Conservation (phyloP, 2,797 vertebrate species). For the Acestrorhynchus altus region DNA sequence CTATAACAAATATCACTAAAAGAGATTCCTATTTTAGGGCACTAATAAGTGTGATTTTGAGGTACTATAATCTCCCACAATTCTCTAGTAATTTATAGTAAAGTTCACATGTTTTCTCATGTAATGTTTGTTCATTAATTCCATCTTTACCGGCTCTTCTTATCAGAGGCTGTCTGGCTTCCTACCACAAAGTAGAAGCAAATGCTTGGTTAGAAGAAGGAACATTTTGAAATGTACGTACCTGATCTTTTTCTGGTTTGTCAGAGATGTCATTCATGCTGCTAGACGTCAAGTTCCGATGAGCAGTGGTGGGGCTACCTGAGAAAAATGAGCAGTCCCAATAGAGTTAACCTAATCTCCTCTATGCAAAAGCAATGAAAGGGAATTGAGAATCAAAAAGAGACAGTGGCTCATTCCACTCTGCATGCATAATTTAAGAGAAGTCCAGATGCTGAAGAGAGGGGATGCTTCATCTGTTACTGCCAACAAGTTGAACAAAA, state of each 20-base stretch:
- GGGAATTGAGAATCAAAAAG: constrained; percentile 52
- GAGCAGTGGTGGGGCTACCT: constrained; percentile 91
- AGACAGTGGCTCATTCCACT: constrained; percentile 62
- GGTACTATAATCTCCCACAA: no score
- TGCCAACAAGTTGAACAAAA: background rate
- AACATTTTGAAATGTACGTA: constrained; percentile 68
- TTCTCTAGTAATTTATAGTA: no score
- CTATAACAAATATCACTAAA: no score
- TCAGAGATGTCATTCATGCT: constrained; percentile 96
- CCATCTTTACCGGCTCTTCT: no score
- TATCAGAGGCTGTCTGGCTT: no score
- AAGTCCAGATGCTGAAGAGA: constrained; percentile 6
- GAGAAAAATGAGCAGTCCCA: constrained; percentile 41
- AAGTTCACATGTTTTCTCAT: no score
- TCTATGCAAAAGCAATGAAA: constrained; percentile 8
- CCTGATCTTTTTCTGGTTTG: constrained; percentile 98
- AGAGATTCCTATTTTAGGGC: no score
- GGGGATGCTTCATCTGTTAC: background rate
- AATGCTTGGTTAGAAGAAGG: background rate
- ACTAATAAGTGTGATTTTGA: no score
- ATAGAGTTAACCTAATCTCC: constrained; percentile 42
- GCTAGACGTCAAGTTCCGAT: constrained; percentile 89
- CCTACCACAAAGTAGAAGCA: no score
- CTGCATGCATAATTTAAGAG: constrained; percentile 51
- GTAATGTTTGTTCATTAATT: no score